Percentiles rank a stretch among this genome's conserved stretches.
phyloP scores from a whole-genome alignment of 2,888 invertebrate species.

The Noctuana brunneofusca region DNA sequence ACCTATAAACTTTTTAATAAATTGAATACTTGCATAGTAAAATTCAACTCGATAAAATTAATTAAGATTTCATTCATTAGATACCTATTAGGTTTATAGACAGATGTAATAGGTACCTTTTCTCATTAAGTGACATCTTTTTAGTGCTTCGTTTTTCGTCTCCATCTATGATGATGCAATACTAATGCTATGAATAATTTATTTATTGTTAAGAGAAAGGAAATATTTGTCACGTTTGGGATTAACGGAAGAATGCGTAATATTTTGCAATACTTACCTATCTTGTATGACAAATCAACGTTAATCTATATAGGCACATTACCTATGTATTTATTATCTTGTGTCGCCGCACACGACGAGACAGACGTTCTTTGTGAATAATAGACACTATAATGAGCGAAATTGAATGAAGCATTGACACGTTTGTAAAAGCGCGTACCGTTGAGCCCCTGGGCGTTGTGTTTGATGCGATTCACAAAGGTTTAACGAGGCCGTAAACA shows the following conservation, averaged over 20 bases:
- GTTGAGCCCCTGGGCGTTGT: conserved; percentile 6
- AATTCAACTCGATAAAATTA: no score
- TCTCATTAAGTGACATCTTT: no score
- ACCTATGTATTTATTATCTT: neutral
- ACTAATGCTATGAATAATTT: neutral
- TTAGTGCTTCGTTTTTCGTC: no score
- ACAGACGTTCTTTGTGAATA: conserved; percentile 10
- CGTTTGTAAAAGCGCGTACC: conserved; percentile 28
- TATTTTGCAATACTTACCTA: conserved; percentile 18
- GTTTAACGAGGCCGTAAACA: conserved; percentile 32
- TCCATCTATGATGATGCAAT: conserved; percentile 16
- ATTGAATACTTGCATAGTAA: no score
- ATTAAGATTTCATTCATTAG: no score
- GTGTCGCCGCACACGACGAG: conserved; percentile 16
- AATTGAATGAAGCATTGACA: conserved; percentile 27
- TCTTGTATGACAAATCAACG: conserved; percentile 17
- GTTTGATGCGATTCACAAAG: conserved; percentile 28
- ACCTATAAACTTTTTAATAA: no score
- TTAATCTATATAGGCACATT: neutral
- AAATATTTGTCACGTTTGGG: conserved; percentile 2
- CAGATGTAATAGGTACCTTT: no score
- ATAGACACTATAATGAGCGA: conserved; percentile 26
- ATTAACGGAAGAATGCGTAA: conserved; percentile 18
- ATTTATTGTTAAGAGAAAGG: neutral
- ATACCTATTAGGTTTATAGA: no score